These are phyloP conservation scores for Rhimphoctona megacephalus DNA, from an alignment of 2,888 invertebrate genomes.

Conservation along the genomic window DNA sequence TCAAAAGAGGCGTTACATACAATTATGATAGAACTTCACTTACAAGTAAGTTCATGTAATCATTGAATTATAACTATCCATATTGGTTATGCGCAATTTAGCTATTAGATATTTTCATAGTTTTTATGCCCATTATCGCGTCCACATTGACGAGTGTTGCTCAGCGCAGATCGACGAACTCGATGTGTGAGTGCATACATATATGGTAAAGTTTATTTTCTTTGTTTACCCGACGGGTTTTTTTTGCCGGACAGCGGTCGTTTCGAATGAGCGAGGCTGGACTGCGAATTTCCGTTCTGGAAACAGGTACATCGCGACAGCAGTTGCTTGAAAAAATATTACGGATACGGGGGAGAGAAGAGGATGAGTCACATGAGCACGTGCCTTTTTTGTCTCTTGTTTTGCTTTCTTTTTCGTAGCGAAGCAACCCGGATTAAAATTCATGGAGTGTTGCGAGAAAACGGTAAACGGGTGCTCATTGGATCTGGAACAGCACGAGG, in stretches of 20 bases:
- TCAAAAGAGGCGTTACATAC: too few relatives aligned
- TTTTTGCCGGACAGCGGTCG: slow-evolving; percentile 26
- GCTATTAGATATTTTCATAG: slow-evolving; percentile 61
- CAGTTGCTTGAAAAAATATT: slow-evolving; percentile 71
- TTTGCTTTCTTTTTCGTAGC: slow-evolving; percentile 60
- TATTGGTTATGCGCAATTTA: slow-evolving; percentile 44
- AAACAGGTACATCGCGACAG: slow-evolving; percentile 46
- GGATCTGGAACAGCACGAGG: slow-evolving; percentile 64
- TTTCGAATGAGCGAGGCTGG: slow-evolving; percentile 27
- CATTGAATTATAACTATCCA: too few relatives aligned
- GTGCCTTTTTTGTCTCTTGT: slow-evolving; percentile 58
- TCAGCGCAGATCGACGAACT: not conserved
- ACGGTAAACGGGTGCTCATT: slow-evolving; percentile 49
- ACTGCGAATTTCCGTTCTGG: slow-evolving; percentile 34
- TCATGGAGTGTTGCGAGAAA: slow-evolving; percentile 75
- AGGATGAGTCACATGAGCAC: slow-evolving; percentile 52
- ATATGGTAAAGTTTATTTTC: slow-evolving; percentile 75
- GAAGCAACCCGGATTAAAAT: slow-evolving; percentile 76
- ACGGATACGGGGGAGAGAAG: slow-evolving; percentile 51
- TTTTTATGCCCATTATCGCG: slow-evolving; percentile 48
- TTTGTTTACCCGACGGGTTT: slow-evolving; percentile 70
- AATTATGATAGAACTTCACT: too few relatives aligned
- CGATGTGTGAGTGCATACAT: not conserved
- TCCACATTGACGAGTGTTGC: not conserved
- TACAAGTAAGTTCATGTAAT: too few relatives aligned